Evolutionary conservation across 2,113 vertebrate genomes (phyloP), one percentile per base, ranked within the genome.

Genomic region (Chroicocephalus ridibundus): DNA sequence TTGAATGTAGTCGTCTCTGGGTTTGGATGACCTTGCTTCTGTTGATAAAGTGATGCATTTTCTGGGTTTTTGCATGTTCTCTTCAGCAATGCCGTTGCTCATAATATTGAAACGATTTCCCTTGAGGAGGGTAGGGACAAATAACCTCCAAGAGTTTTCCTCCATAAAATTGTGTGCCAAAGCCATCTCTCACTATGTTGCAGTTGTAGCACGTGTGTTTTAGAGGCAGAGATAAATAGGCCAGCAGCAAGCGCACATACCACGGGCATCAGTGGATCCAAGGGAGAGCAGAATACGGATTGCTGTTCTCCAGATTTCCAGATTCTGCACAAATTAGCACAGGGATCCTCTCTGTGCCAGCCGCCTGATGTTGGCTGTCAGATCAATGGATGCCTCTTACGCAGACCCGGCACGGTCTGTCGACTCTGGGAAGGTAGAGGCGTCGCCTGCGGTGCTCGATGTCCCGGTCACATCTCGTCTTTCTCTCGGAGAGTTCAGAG

Each of bases 11-110:
- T 51, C 51, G n/a, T 86, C 60, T 82, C 68, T 0, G 3, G 54
- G 44, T 76, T 96, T 86, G 66, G 79, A 76, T 76, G 76, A 82
- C 95, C 96, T 96, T 95, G 72, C 78, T 38, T 64, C 58, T 79
- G 62, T 86, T 57, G 32, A 46, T 85, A 89, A 93, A 96, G 92
- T 31, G 66, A 58, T 44, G 26, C 36, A 13, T 82, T 91, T 90
- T 97, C 64, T 81, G 62, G 89, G 55, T 32, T 66, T 71, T 64
- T 68, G 83, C 82, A 44, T 91, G 54, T 93, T 87, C 78, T 94
- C 31, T 62, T 78, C 36, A 88, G 55, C 32, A 32, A 11, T 36
- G 22, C 58, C 89, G 34, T 68, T 82, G 76, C 66, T 94, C 57
- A 17, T 86, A 71, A 85, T 77, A 89, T 29, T 66, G 61, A 93